Evolutionary conservation across 2,888 invertebrate species (phyloP), one percentile per base, ranked within the genome.

Genomic region (Entomobrya multifasciata): DNA sequence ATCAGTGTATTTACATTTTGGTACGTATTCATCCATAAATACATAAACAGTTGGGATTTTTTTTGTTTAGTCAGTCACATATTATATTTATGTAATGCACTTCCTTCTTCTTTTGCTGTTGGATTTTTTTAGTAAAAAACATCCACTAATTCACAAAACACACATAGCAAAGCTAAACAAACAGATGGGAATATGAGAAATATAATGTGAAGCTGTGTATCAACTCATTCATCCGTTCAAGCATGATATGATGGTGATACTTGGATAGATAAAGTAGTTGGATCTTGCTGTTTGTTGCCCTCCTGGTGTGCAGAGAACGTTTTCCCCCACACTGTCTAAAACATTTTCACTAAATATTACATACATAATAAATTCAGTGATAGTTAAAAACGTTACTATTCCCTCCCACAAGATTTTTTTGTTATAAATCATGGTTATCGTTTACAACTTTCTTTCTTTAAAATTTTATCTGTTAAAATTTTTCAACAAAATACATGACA

Each of bases 141-240:
- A 44, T 20, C 44, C 25, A 44, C 41, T 70, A 70, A 44, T 44
- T 47, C n/a, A 27, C 67, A 41, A 44, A 0, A 25, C 10, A 22
- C 41, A 70, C 6, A 44, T 47, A 22, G n/a, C n/a, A 65, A 36
- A 17, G 36, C n/a, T n/a, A 36, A 36, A 36, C 36, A 6, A 36
- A 36, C 4, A 36, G 8, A 36, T 36, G 8, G 8, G 8, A 36
- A 36, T 8, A 36, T 36, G 8, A 36, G 36, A 36, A 20, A 17
- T 65, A n/a, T 17, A 36, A 44, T 20, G 47, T 22, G 20, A 20
- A 22, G 47, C 13, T 70, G 44, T 70, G 44, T 44, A 70, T 44
- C 44, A 70, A 47, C 22, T 70, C 67, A 82, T 81, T 41, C 70
- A 83, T 57, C 83, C 76, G 52, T 65, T 83, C 83, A 76, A 76